These are phyloP conservation scores for Polyergus mexicanus DNA, from an alignment of 1,140 invertebrate genomes.

Conservation along the genomic window DNA sequence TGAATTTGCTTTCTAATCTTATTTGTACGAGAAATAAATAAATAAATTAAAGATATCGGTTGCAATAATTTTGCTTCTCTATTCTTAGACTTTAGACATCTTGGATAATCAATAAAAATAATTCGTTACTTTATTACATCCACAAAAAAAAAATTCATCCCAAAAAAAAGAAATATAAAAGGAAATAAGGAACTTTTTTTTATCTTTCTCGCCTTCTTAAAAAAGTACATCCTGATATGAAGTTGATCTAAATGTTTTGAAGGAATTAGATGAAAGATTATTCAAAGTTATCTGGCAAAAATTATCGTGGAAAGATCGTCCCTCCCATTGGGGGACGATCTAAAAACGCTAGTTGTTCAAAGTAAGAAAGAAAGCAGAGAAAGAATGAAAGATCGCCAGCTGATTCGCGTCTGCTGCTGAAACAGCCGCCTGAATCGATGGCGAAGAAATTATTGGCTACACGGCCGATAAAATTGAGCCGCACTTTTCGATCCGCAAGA, in stretches of 20 bases:
- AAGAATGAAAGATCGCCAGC: conserved; percentile 71
- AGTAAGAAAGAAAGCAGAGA: conserved; percentile 14
- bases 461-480: conserved; percentile 69
- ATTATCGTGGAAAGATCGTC: conserved; percentile 20
- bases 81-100: no score
- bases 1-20: no score
- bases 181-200: no score
- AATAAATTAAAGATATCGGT: no score
- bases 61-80: no score
- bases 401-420: conserved; percentile 65
- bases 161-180: no score
- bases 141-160: no score
- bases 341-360: neutral
- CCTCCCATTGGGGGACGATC: neutral
- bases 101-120: no score
- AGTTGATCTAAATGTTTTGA: neutral
- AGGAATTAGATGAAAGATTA: conserved; percentile 1
- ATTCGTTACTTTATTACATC: no score
- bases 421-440: conserved; percentile 56
- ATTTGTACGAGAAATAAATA: no score
- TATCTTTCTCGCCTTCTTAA: neutral
- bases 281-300: neutral
- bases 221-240: neutral
- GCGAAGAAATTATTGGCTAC: conserved; percentile 68
- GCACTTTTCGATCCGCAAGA: conserved; percentile 50